phyloP scores from a whole-genome alignment of 2,888 invertebrate genomes.

The Diploptera punctata region DNA sequence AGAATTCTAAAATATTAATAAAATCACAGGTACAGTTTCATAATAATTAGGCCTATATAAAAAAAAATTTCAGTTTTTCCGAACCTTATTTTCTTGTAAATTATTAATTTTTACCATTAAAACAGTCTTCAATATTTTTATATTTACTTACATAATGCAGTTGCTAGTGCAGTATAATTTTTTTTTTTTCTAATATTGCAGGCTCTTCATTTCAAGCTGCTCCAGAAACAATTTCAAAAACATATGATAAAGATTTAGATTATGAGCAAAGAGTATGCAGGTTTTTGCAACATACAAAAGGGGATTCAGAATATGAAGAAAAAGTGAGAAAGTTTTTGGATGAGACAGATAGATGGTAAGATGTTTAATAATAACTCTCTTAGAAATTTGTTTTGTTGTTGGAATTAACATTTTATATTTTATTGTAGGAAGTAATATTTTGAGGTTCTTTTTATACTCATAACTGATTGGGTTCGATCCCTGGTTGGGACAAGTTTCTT shows the following conservation, averaged over 20 bases:
- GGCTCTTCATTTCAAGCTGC: slow-evolving; percentile 31
- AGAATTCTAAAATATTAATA: too few relatives aligned
- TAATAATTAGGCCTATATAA: too few relatives aligned
- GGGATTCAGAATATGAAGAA: slow-evolving; percentile 84
- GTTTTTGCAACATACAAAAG: slow-evolving; percentile 78
- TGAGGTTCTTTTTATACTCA: too few relatives aligned
- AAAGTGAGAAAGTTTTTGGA: slow-evolving; percentile 86
- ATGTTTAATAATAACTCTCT: too few relatives aligned
- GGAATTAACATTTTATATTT: too few relatives aligned
- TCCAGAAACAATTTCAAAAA: slow-evolving; percentile 31
- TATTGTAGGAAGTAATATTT: too few relatives aligned
- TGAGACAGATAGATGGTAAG: slow-evolving; percentile 75
- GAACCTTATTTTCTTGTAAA: too few relatives aligned
- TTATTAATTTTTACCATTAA: background rate
- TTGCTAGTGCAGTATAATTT: background rate
- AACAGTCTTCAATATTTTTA: background rate
- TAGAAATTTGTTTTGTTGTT: too few relatives aligned
- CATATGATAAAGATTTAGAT: slow-evolving; percentile 59
- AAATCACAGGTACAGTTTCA: too few relatives aligned
- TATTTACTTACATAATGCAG: background rate
- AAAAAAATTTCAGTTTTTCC: background rate
- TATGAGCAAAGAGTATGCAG: slow-evolving; percentile 74
- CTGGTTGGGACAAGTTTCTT: too few relatives aligned
- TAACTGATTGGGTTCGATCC: too few relatives aligned
- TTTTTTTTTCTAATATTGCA: background rate